Conservation (phyloP, 2,888 invertebrate genomes). For the Strigamia crassipes region DNA sequence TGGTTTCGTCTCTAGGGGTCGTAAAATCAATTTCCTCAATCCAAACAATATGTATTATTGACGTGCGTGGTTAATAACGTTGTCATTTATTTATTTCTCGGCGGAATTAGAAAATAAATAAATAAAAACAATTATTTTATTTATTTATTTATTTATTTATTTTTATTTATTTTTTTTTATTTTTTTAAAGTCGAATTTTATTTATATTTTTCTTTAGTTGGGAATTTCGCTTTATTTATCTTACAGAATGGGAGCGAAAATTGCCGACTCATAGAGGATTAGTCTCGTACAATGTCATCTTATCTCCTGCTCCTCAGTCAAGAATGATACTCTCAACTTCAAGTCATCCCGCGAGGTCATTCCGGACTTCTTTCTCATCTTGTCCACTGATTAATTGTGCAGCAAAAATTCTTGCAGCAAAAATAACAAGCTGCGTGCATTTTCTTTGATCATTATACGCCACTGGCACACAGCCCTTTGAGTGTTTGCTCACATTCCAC, state of each 20-base stretch:
- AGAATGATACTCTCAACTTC: conserved; percentile 11
- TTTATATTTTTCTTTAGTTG: background rate
- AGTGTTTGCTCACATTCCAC: background rate
- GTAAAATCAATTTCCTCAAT: no score
- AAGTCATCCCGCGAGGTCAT: conserved; percentile 23
- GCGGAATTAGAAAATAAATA: no score
- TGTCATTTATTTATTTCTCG: no score
- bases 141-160: no score
- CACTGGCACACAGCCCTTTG: background rate
- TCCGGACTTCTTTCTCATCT: background rate
- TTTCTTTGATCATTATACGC: background rate
- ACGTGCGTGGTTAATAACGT: no score
- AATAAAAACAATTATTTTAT: no score
- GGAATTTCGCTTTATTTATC: background rate
- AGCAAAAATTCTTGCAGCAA: background rate
- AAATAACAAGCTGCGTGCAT: background rate
- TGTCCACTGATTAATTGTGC: conserved; percentile 14
- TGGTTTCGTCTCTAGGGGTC: no score
- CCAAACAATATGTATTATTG: no score
- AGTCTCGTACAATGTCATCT: conserved; percentile 2
- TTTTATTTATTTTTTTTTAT: conserved; percentile 24
- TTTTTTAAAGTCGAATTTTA: no score
- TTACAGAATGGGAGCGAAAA: background rate
- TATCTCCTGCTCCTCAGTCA: background rate
- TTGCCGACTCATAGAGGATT: conserved; percentile 2